A percentile compares a stretch with the other conserved stretches of the same genome.
Conservation (phyloP, 2,113 vertebrate genomes). For the Cyanoramphus novaezelandiae region DNA sequence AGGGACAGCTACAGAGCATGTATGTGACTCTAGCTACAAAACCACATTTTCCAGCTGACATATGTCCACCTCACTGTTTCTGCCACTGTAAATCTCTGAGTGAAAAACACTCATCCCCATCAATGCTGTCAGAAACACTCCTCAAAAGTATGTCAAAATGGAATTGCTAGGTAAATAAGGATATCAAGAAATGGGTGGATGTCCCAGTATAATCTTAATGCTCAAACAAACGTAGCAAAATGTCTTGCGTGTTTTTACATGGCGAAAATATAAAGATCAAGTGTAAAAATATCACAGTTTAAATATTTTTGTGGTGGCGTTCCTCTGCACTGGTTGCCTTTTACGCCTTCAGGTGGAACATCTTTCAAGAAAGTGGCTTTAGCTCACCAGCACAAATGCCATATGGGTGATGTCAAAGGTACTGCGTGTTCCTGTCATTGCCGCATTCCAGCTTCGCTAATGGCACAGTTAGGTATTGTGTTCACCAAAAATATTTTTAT, state of each 20-base stretch:
- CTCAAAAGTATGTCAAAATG: not conserved
- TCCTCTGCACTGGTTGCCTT: not conserved
- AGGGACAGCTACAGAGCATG: not conserved
- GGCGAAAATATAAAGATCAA: not conserved
- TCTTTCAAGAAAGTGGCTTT: not conserved
- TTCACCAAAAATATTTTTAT: not conserved
- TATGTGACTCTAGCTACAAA: not conserved
- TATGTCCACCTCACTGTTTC: not conserved
- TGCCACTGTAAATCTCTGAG: not conserved
- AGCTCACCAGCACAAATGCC: not conserved
- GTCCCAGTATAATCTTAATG: not conserved
- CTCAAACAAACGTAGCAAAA: not conserved
- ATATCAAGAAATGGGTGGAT: not conserved
- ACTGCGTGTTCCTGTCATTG: not conserved
- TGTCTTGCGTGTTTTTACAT: accelerated
- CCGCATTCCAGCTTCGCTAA: not conserved
- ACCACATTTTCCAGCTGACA: not conserved
- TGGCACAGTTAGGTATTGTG: not conserved
- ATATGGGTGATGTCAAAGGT: not conserved
- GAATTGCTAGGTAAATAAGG: not conserved
- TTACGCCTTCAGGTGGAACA: not conserved
- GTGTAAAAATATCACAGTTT: not conserved
- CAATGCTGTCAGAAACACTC: not conserved
- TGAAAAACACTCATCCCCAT: not conserved
- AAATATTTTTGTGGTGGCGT: not conserved